A percentile compares a stretch with the other conserved stretches of the same genome.
These are phyloP conservation scores for Ormyrus pomaceus DNA, from an alignment of 2,888 invertebrate species.

Conservation along the genomic window DNA sequence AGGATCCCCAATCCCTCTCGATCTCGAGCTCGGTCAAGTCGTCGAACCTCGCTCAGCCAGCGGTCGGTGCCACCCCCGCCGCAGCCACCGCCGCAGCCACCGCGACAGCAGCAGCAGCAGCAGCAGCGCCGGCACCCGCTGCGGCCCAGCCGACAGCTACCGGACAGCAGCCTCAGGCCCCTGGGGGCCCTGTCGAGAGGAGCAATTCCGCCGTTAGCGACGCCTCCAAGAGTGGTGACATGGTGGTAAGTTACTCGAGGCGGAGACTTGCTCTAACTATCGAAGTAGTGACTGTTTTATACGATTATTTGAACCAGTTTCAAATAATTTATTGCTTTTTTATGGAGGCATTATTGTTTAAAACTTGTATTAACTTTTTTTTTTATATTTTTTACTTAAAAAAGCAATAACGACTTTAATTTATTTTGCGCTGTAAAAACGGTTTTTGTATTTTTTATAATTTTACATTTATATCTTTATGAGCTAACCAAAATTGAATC, in stretches of 20 bases:
- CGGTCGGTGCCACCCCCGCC: background rate
- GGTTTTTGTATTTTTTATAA: too few species aligned
- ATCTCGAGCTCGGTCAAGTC: slow-evolving; percentile 34
- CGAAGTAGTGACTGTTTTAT: background rate
- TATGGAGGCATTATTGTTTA: too few species aligned
- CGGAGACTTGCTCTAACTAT: background rate
- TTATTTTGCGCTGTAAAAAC: too few species aligned
- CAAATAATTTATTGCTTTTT: too few species aligned
- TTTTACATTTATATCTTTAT: too few species aligned
- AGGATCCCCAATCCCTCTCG: slow-evolving; percentile 39
- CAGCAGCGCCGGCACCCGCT: slow-evolving; percentile 61
- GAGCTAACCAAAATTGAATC: too few species aligned
- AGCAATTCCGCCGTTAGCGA: slow-evolving; percentile 82
- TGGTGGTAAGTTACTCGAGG: slow-evolving; percentile 79
- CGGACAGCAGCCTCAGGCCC: slow-evolving; percentile 59
- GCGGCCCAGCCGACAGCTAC: slow-evolving; percentile 50
- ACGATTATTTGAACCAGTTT: background rate
- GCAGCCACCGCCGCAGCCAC: slow-evolving; percentile 65
- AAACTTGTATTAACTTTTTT: too few species aligned
- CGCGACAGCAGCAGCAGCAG: slow-evolving; percentile 70
- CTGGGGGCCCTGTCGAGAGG: slow-evolving; percentile 69
- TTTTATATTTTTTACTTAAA: too few species aligned
- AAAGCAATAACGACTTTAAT: too few species aligned
- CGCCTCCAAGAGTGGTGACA: slow-evolving; percentile 82
- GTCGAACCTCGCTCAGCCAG: slow-evolving; percentile 14